These are phyloP conservation scores for Argyra leucocephala DNA, from an alignment of 2,888 invertebrate species.

Conservation along the genomic window DNA sequence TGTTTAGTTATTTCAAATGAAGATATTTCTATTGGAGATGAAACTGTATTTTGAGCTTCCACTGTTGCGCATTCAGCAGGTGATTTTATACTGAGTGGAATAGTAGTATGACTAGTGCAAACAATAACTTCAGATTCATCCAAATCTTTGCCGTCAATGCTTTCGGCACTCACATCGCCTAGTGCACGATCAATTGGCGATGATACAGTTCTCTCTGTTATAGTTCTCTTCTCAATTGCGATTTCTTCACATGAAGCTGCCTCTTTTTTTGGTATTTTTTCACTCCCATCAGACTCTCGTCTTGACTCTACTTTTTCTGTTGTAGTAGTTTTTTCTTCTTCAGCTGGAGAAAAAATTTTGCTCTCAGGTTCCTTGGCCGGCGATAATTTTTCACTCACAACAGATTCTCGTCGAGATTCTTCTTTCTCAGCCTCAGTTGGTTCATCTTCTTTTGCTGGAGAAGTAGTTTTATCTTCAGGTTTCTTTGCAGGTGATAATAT, in stretches of 20 bases:
- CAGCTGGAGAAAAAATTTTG: neutral
- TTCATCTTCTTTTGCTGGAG: neutral
- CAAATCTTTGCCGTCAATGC: conserved; percentile 11
- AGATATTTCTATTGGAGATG: conserved; percentile 35
- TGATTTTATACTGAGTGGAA: neutral
- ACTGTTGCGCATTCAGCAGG: neutral
- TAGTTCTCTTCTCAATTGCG: neutral
- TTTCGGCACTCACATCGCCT: no score
- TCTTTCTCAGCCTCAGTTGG: neutral
- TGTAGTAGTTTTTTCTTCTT: neutral
- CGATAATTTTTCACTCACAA: conserved; percentile 8
- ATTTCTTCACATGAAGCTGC: neutral
- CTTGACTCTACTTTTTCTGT: conserved; percentile 11
- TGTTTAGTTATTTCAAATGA: conserved; percentile 21
- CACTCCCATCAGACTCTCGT: conserved; percentile 16
- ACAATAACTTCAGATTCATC: conserved; percentile 9
- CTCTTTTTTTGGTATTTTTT: conserved; percentile 10
- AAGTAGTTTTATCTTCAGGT: neutral
- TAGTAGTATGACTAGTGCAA: no score
- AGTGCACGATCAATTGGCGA: no score
- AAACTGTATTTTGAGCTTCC: conserved; percentile 21
- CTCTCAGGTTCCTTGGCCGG: neutral
- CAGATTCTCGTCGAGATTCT: conserved; percentile 10
- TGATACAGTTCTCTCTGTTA: neutral
- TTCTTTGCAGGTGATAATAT: neutral